phyloP scores from a whole-genome alignment of 2,888 invertebrate species.

The Microchrysa polita region DNA sequence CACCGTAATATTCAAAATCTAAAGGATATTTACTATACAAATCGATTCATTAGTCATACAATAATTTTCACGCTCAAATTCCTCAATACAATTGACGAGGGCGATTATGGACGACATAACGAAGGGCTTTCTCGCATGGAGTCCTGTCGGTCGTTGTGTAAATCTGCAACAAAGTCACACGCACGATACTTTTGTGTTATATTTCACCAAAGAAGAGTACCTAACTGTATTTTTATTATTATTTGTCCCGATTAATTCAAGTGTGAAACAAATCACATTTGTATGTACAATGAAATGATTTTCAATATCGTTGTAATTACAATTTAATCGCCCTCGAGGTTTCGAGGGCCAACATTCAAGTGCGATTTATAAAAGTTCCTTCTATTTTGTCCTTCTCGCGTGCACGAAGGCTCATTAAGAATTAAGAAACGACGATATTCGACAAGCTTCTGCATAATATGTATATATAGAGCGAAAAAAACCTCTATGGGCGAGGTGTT shows the following conservation, averaged over 20 bases:
- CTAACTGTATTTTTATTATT: not conserved
- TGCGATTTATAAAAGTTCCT: not conserved
- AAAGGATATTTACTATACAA: too few relatives aligned
- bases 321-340: not conserved
- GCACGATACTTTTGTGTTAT: too few relatives aligned
- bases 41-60: constrained; percentile 26
- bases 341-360: not conserved
- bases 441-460: too few relatives aligned
- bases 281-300: constrained; percentile 38
- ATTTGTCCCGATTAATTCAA: constrained; percentile 8
- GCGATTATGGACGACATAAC: too few relatives aligned
- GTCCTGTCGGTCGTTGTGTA: not conserved
- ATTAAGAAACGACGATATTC: too few relatives aligned
- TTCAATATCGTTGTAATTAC: constrained; percentile 35
- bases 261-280: constrained; percentile 13
- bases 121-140: not conserved
- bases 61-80: constrained; percentile 30
- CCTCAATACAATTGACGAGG: constrained; percentile 25
- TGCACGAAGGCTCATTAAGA: not conserved
- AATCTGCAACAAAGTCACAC: too few relatives aligned
- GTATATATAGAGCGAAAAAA: too few relatives aligned
- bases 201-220: not conserved
- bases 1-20: too few relatives aligned
- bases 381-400: not conserved
- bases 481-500: too few relatives aligned